Evolutionary conservation across 37 sponge, comb jelly and placozoan genomes (phyloP), one percentile per base, ranked within the genome.

Genomic region (Ephydatia muelleri): DNA sequence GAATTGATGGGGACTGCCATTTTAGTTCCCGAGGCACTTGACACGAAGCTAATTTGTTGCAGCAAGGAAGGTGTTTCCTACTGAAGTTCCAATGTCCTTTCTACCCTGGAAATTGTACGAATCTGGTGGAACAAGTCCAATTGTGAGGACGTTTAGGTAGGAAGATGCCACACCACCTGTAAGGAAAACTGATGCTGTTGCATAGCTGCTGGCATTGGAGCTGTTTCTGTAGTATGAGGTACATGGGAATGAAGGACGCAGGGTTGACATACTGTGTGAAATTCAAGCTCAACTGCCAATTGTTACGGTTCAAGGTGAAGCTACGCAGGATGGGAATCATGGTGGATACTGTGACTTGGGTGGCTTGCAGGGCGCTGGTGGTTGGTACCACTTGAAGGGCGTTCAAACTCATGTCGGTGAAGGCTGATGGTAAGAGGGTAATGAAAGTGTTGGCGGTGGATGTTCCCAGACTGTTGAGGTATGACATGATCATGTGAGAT

Each of bases 201-300:
- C 77, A 9, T 27, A 65, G 39, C 28, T 47, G 16, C 39, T 65
- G 28, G 79, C 67, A 49, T 88, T 82, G 23, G 23, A 65, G 5
- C 70, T 49, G 49, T 81, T 70, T n/a, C 57, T 86, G 85, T 0
- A 95, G 40, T 31, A 66, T 67, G 13, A 68, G 85, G 38, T 79
- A 73, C 31, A 32, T 21, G 30, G 84, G 81, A 16, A 39, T 85
- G 57, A 86, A 85, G n/a, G 76, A 70, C 9, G 80, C 39, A 1
- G 88, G 90, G 23, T 82, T 72, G 4, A 92, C 82, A 82, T 85
- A 92, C 78, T 97, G 93, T 28, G 93, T 79, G 84, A 97, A 97
- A 26, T 84, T 87, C 66, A 97, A 83, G 3, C 64, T 84, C 4
- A 97, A 39, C 13, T 65, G 48, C 31, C 97, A 88, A 21, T 70